These are phyloP conservation scores for Rhodeus uyekii DNA, from an alignment of 2,797 vertebrate species.

Conservation along the genomic window DNA sequence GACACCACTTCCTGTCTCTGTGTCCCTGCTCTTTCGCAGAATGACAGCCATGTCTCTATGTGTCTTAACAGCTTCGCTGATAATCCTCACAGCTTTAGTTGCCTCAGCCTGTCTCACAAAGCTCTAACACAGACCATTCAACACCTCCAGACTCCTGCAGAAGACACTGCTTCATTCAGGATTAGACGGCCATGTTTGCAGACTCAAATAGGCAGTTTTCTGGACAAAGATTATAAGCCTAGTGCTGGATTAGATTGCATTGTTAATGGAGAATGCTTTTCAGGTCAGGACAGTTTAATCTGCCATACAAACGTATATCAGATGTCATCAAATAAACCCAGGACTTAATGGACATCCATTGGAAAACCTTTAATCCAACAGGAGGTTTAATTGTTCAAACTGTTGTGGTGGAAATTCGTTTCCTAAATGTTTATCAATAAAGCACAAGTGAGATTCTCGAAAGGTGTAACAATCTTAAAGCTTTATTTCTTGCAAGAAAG, in stretches of 20 bases:
- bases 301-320: constrained; percentile 19
- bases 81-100: constrained; percentile 47
- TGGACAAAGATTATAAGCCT: constrained; percentile 24
- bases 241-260: constrained; percentile 15
- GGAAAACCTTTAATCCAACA: constrained; percentile 6
- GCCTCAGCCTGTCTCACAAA: constrained; percentile 20
- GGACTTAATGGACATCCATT: constrained; percentile 8
- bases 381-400: constrained; percentile 2
- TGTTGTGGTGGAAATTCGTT: too few relatives aligned
- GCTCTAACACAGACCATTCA: constrained; percentile 24
- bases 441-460: too few relatives aligned
- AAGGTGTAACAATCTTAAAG: too few relatives aligned
- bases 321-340: constrained; percentile 11
- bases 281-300: constrained; percentile 28
- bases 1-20: constrained; percentile 13
- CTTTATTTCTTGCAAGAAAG: too few relatives aligned
- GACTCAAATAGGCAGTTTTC: constrained; percentile 1
- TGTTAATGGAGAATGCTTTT: constrained; percentile 35
- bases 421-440: too few relatives aligned
- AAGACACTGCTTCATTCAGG: constrained; percentile 15
- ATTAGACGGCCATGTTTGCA: constrained; percentile 24
- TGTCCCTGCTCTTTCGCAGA: background rate
- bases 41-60: constrained; percentile 4
- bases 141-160: constrained; percentile 24
- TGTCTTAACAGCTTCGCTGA: constrained; percentile 30